phyloP scores from a whole-genome alignment of 2,888 invertebrate species.

The Cinara cedri region DNA sequence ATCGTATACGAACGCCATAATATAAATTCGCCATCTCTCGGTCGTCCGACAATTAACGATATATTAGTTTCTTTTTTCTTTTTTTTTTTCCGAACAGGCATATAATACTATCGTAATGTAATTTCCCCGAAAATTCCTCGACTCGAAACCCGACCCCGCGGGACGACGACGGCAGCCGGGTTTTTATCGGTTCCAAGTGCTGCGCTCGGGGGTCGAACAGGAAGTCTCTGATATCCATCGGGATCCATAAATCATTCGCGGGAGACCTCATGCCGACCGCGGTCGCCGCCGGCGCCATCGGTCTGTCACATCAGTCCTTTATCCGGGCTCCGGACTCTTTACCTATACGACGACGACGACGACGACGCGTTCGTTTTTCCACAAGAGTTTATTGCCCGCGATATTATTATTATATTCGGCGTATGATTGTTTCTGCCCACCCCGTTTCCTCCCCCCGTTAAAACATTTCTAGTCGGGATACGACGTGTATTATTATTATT shows the following conservation, averaged over 20 bases:
- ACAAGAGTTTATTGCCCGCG: constrained; percentile 40
- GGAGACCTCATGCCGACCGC: constrained; percentile 46
- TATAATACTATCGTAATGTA: not conserved
- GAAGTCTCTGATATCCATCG: constrained; percentile 57
- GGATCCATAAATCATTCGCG: constrained; percentile 51
- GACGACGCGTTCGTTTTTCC: constrained; percentile 25
- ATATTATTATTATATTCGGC: constrained; percentile 27
- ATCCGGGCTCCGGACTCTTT: not conserved
- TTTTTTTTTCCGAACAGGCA: too few species aligned
- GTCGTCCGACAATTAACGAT: constrained; percentile 7
- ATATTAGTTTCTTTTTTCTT: too few species aligned
- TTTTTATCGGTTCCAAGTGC: constrained; percentile 55
- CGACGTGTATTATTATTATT: too few species aligned
- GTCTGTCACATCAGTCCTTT: constrained; percentile 40
- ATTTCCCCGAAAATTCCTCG: constrained; percentile 33
- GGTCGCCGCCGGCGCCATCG: constrained; percentile 50
- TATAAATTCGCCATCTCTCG: too few species aligned
- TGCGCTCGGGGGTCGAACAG: constrained; percentile 37
- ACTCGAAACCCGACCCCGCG: constrained; percentile 48
- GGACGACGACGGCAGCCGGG: not conserved
- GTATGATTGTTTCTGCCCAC: constrained; percentile 38
- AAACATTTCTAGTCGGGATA: not conserved
- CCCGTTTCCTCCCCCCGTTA: constrained; percentile 4
- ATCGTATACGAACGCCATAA: too few species aligned
- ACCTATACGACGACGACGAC: too few species aligned